Base-by-base conservation (phyloP, 2,113 vertebrate genomes). In the Diadophis punctatus region DNA sequence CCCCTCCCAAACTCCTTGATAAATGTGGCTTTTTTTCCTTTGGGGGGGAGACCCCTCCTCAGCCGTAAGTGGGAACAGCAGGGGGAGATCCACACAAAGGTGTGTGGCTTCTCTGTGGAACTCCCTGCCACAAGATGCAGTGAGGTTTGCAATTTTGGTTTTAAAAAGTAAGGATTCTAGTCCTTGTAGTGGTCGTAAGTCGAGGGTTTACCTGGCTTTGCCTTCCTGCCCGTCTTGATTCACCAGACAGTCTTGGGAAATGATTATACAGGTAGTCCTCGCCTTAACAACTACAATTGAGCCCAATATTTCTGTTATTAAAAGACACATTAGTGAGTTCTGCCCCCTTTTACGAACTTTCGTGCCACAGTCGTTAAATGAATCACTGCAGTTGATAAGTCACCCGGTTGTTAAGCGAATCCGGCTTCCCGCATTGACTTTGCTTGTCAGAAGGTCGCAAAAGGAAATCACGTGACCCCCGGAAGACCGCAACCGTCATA, bases 141-240 rank as follows among this genome's bases (percentile, higher is more conserved):
- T 4, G 27, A 63, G 60, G n/a, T 68, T n/a, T n/a, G 30, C 60
- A 4, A 16, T 16, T n/a, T n/a, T 68, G 12, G 12, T 16, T 68
- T 34, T 34, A 18, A 34, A 74, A 74, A 34, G 14, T 6, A 74
- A 14, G 63, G 63, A 34, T 74, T 60, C 27, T 60, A 30, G 58
- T 30, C 58, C 58, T 27, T 30, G 10, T 11, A 4, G 27, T 27
- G 9, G 58, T 11, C 9, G 1, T 11, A 12, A 60, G 3, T 60
- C 53, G 52, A 55, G 20, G 53, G 20, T 85, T 49, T n/a, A 39
- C 1, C 56, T 58, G 30, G 11, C 2, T 60, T 60, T 30, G 34
- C 30, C 8, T 1, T 1, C 8, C 18, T 20, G 6, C 1, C 46
- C 23, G 0, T 46, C 12, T 27, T 5, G 3, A 27, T 48, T 27